Percentiles rank a stretch among this genome's conserved stretches.
Evolutionary conservation across 2,797 vertebrate species (phyloP).

Genomic region (Phaenicophaeus curvirostris): DNA sequence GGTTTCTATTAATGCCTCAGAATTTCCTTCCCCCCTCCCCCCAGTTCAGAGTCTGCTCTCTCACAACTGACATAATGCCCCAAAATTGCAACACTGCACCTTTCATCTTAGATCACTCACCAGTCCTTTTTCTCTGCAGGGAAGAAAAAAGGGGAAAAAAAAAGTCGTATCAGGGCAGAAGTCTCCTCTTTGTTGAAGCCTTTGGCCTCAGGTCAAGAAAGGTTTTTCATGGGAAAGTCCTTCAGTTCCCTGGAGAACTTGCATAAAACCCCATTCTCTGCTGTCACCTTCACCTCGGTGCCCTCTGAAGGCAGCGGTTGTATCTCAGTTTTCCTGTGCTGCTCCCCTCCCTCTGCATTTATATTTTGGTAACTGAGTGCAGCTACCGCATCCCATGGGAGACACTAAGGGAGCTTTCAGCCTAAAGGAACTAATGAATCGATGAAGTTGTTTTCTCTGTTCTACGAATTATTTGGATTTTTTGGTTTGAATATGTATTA

Average conservation of each 20-base stretch:
- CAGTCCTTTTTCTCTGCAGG: constrained; percentile 14
- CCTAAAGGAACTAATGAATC: neutral
- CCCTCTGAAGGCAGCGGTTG: neutral
- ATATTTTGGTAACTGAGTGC: neutral
- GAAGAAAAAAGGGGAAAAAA: neutral
- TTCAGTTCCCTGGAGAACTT: constrained; percentile 16
- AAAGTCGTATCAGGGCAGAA: neutral
- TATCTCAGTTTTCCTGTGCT: neutral
- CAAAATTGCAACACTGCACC: neutral
- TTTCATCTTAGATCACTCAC: constrained; percentile 42
- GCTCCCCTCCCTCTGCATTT: neutral
- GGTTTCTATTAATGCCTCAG: constrained; percentile 10
- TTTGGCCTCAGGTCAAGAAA: constrained; percentile 43
- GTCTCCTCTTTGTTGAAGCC: constrained; percentile 37
- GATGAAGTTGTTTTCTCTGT: neutral
- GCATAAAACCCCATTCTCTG: constrained; percentile 6
- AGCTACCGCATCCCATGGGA: neutral
- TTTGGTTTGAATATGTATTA: neutral
- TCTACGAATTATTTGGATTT: neutral
- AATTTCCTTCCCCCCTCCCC: neutral
- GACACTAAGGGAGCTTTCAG: neutral
- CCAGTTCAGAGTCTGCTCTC: neutral
- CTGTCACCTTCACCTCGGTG: neutral
- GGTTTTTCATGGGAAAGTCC: constrained; percentile 29
- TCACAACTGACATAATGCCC: constrained; percentile 12